Conservation (phyloP, 2,888 invertebrate genomes). For the Yponomeuta sedellus region DNA sequence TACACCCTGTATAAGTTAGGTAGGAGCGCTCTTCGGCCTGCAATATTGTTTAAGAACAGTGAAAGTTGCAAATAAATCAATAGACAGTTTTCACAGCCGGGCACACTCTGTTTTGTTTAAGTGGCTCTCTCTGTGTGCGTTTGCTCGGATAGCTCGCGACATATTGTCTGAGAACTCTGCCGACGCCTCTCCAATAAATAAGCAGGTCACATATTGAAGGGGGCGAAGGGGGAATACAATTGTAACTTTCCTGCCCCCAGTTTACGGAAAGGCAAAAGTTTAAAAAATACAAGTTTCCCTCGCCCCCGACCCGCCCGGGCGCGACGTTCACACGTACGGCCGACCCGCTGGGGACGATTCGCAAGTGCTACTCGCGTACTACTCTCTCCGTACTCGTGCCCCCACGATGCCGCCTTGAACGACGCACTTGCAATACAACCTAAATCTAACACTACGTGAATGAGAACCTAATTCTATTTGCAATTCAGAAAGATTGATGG, state of each 20-base stretch:
- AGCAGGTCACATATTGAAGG: conserved; percentile 76
- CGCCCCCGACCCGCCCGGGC: conserved; percentile 26
- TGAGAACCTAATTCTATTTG: not conserved
- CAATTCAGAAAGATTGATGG: conserved; percentile 25
- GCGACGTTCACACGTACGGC: conserved; percentile 26
- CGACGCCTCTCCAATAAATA: conserved; percentile 73
- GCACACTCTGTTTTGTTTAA: conserved; percentile 66
- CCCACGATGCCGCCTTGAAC: not conserved
- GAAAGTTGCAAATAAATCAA: conserved; percentile 45
- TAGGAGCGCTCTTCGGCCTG: not conserved
- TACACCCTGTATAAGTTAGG: too few species aligned
- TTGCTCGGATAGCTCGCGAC: conserved; percentile 62
- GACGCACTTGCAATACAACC: not conserved
- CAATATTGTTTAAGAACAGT: not conserved
- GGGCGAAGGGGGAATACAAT: conserved; percentile 70
- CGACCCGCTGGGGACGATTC: conserved; percentile 31
- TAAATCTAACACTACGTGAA: not conserved
- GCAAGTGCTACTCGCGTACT: conserved; percentile 22
- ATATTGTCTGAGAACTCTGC: conserved; percentile 73
- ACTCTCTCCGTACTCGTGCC: not conserved
- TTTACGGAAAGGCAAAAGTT: conserved; percentile 69
- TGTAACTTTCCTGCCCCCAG: conserved; percentile 69
- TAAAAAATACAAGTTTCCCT: conserved; percentile 68
- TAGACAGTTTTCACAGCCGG: conserved; percentile 53
- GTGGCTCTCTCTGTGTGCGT: conserved; percentile 50